These are phyloP conservation scores for Epinotia nisella DNA, from an alignment of 2,888 invertebrate genomes.

Conservation along the genomic window DNA sequence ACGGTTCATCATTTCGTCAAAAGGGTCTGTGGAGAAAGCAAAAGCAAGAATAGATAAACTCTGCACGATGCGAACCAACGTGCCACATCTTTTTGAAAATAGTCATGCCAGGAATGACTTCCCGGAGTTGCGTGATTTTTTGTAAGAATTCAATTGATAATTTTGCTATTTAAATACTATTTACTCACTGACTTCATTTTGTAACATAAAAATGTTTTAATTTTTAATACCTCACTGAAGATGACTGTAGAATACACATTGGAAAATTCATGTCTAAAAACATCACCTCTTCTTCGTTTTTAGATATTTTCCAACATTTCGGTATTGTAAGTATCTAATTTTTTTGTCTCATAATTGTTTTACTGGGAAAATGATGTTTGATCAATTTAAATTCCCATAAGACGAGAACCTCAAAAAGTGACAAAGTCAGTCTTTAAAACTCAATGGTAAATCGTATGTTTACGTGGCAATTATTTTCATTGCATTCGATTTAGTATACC, in stretches of 20 bases:
- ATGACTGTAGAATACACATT: slow-evolving; percentile 12
- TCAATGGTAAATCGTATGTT: too few relatives aligned
- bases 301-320: neutral
- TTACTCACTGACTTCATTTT: too few relatives aligned
- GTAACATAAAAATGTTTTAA: too few relatives aligned
- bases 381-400: neutral
- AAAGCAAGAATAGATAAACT: slow-evolving; percentile 63
- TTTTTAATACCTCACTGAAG: slow-evolving; percentile 2
- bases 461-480: too few relatives aligned
- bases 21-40: slow-evolving; percentile 65
- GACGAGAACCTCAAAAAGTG: neutral
- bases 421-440: neutral
- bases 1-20: slow-evolving; percentile 56
- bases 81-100: slow-evolving; percentile 60
- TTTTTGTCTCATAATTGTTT: neutral
- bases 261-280: neutral
- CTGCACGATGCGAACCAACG: slow-evolving; percentile 62
- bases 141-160: slow-evolving; percentile 55
- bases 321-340: slow-evolving; percentile 10
- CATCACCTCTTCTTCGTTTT: neutral
- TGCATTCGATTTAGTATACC: too few relatives aligned
- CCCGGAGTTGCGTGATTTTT: slow-evolving; percentile 46
- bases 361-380: neutral
- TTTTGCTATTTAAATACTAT: too few relatives aligned
- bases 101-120: slow-evolving; percentile 53